Conservation (phyloP, 2,797 vertebrate species). For the Antrozous pallidus region DNA sequence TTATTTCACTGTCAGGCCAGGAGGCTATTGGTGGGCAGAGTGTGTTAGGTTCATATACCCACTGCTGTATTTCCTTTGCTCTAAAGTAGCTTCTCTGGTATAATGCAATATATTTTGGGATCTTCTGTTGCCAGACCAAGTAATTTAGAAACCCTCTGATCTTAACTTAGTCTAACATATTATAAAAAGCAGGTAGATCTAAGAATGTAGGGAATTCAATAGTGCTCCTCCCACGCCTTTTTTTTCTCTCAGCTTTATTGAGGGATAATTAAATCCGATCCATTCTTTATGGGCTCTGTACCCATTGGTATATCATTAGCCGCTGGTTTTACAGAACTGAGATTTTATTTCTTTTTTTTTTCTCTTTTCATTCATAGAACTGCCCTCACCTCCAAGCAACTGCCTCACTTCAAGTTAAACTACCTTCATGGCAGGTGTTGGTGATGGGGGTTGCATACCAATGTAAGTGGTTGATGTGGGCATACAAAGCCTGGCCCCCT, state of each 20-base stretch:
- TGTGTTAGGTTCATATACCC: neutral
- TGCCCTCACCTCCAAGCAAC: neutral
- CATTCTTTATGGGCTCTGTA: neutral
- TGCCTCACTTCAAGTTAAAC: neutral
- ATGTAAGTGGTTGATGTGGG: neutral
- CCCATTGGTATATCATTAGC: neutral
- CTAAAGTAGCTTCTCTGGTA: neutral
- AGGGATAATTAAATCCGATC: neutral
- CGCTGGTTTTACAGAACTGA: neutral
- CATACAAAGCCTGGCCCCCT: neutral
- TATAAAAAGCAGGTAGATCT: neutral
- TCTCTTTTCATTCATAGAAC: neutral
- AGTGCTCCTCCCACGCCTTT: neutral
- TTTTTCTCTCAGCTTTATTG: neutral
- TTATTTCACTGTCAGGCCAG: neutral
- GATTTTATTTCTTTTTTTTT: neutral
- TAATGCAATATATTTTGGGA: neutral
- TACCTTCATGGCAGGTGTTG: neutral
- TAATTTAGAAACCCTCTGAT: neutral
- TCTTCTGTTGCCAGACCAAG: neutral
- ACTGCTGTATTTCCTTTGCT: neutral
- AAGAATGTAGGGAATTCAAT: neutral
- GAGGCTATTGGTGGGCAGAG: fast-evolving
- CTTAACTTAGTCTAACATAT: neutral
- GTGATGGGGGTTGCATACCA: neutral